A percentile compares a stretch with the other conserved stretches of the same genome.
These are phyloP conservation scores for Pimephales promelas DNA, from an alignment of 2,113 vertebrate genomes.

Conservation along the genomic window DNA sequence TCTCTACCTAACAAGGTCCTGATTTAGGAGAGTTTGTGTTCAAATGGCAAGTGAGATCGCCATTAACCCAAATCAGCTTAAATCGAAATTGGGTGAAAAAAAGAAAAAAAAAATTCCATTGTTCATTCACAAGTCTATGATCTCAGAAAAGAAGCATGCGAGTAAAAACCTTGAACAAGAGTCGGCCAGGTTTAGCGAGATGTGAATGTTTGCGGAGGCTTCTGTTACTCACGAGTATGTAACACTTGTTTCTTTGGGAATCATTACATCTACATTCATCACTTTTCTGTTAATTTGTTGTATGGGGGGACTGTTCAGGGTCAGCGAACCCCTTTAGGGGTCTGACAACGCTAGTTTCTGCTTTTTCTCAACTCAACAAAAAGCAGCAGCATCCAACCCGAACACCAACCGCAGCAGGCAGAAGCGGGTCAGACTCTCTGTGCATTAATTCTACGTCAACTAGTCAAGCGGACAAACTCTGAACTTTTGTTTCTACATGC, in stretches of 20 bases:
- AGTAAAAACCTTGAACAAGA: too few species aligned
- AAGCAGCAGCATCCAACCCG: constrained; percentile 28
- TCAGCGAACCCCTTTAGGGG: constrained; percentile 72
- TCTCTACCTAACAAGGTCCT: constrained; percentile 42
- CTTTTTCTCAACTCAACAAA: constrained; percentile 69
- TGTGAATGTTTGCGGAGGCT: neutral
- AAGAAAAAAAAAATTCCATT: neutral
- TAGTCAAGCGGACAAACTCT: constrained; percentile 16
- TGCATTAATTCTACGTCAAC: neutral
- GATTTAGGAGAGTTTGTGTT: constrained; percentile 20
- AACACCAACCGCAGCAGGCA: constrained; percentile 13
- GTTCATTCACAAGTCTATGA: constrained; percentile 16
- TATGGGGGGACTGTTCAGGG: constrained; percentile 63
- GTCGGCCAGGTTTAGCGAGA: constrained; percentile 3
- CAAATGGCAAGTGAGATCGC: constrained; percentile 17
- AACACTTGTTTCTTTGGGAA: constrained; percentile 38
- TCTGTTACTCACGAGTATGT: neutral
- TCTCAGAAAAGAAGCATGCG: neutral
- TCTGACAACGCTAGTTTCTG: constrained; percentile 70
- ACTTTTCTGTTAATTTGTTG: constrained; percentile 70
- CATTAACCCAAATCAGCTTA: constrained; percentile 47
- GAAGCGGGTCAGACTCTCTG: neutral
- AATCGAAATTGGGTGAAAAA: constrained; percentile 19
- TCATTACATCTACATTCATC: constrained; percentile 65
- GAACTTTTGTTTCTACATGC: constrained; percentile 15